Evolutionary conservation across 2,888 invertebrate genomes (phyloP), one percentile per base, ranked within the genome.

Genomic region (Camponotus fellah): DNA sequence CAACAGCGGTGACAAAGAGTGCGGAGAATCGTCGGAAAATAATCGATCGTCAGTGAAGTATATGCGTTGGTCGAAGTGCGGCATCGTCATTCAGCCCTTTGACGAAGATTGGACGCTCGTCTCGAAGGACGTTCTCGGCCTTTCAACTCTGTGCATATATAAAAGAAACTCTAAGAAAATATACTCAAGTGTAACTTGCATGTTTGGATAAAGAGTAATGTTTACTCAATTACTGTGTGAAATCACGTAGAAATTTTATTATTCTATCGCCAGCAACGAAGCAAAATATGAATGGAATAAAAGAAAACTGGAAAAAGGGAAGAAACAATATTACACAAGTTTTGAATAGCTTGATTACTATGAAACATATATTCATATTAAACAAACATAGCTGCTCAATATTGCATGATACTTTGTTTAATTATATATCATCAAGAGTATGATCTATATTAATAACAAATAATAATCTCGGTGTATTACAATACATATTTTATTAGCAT

Each of bases 31-130:
- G 68, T 53, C 21, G 56, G 69, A 77, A 77, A 77, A 77, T 58
- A 77, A 77, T 77, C 77, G 77, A 77, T 77, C 56, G 77, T 43
- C 40, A 77, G 77, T 6, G 14, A 69, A 14, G 69, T 77, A 32
- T 77, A 43, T 69, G 69, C n/a, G 64, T 34, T 56, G 32, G 32
- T 69, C 32, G 17, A 69, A 77, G 69, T 34, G 32, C 56, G 77
- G 14, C 46, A 77, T 58, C 32, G 69, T 77, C 69, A 77, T 77
- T 77, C 69, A 10, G 77, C 12, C 32, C 56, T 43, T 69, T 58
- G 66, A 56, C 40, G 76, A 77, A 77, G 77, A 68, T 77, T 5
- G 69, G 26, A 77, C 77, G 77, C 40, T 68, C 32, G 69, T 53
- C n/a, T 10, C 32, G 8, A 49, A 21, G 65, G 32, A 69, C 6